phyloP scores from a whole-genome alignment of 2,888 invertebrate genomes.

The Drosophila recens region DNA sequence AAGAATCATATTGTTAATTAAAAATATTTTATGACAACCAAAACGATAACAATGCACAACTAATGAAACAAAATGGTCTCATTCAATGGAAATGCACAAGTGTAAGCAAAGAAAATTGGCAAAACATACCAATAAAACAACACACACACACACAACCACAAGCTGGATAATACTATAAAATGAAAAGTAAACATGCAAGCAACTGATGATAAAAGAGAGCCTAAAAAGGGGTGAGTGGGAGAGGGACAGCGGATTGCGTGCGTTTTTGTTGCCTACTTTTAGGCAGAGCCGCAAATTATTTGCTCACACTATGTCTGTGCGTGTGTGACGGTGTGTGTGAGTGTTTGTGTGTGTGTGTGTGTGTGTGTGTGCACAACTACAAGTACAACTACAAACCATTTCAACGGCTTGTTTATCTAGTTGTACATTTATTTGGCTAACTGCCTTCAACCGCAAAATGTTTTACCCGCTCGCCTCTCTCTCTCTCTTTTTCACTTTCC shows the following conservation, averaged over 20 bases:
- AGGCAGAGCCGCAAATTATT: slow-evolving; percentile 56
- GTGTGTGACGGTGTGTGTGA: slow-evolving; percentile 13
- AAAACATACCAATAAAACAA: slow-evolving; percentile 24
- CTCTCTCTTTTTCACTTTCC: not conserved
- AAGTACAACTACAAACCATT: slow-evolving; percentile 57
- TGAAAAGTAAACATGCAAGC: slow-evolving; percentile 64
- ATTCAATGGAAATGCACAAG: slow-evolving; percentile 42
- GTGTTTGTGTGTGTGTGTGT: slow-evolving; percentile 2
- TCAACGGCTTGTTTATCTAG: slow-evolving; percentile 74
- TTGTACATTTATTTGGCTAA: slow-evolving; percentile 78
- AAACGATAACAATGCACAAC: slow-evolving; percentile 33
- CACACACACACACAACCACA: slow-evolving; percentile 24
- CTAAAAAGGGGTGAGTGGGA: not conserved
- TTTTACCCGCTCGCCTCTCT: slow-evolving; percentile 21
- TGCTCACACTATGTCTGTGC: slow-evolving; percentile 12
- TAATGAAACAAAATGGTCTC: slow-evolving; percentile 46
- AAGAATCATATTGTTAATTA: slow-evolving; percentile 68
- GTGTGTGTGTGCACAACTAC: slow-evolving; percentile 23
- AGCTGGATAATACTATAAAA: slow-evolving; percentile 62
- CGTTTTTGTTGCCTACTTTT: slow-evolving; percentile 62
- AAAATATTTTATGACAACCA: slow-evolving; percentile 56
- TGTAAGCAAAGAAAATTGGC: slow-evolving; percentile 38
- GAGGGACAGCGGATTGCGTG: slow-evolving; percentile 18
- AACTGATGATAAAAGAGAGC: slow-evolving; percentile 53
- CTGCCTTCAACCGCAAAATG: slow-evolving; percentile 75